Evolutionary conservation across 2,797 vertebrate species (phyloP).

Genomic region (Sebastes matsubarae): DNA sequence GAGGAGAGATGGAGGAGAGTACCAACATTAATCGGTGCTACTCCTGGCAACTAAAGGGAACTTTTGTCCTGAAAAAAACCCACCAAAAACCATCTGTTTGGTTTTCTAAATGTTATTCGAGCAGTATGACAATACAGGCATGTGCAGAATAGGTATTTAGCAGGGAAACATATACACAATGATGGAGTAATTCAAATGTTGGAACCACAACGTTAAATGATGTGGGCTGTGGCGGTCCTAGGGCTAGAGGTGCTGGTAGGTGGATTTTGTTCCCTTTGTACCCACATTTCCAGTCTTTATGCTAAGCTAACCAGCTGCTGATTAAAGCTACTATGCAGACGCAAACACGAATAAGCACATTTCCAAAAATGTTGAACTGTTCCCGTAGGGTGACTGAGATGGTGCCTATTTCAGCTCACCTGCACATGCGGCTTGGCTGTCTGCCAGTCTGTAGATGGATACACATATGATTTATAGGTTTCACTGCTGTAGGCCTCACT

Average conservation of each 20-base stretch:
- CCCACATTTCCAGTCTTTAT: background rate
- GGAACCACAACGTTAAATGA: no score
- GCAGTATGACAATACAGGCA: no score
- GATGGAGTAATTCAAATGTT: accelerated
- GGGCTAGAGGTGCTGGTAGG: background rate
- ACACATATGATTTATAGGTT: background rate
- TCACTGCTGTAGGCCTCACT: background rate
- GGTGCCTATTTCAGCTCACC: background rate
- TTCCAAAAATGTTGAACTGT: background rate
- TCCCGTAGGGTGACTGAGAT: background rate
- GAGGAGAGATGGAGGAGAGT: background rate
- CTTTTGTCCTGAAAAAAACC: background rate
- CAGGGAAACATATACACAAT: background rate
- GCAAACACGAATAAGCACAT: background rate
- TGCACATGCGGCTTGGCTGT: background rate
- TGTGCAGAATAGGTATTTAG: background rate
- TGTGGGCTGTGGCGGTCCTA: background rate
- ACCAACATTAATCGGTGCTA: background rate
- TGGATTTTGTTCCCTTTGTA: background rate
- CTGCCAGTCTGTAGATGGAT: conserved; percentile 3
- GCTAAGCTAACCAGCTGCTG: background rate
- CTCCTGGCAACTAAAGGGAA: background rate
- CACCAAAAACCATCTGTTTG: background rate
- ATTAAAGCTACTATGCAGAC: background rate
- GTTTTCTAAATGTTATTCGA: background rate